These are phyloP conservation scores for Daktulosphaira vitifoliae DNA, from an alignment of 1,140 invertebrate species.

Conservation along the genomic window DNA sequence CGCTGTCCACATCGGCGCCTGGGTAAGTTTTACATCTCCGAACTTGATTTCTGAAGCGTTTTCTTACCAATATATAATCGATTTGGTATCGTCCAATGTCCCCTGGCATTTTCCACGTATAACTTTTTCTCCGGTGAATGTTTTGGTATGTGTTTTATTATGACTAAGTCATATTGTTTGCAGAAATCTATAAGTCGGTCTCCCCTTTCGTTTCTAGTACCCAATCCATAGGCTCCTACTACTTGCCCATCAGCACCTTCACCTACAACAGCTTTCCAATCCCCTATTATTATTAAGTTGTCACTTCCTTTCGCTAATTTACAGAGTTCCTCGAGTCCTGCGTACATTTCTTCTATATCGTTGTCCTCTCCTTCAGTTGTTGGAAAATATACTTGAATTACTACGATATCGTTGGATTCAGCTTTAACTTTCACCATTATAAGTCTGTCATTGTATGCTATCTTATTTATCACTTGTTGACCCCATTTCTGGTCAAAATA, in stretches of 20 bases:
- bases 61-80: not conserved
- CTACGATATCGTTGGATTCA: not conserved
- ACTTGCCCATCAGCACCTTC: conserved; percentile 19
- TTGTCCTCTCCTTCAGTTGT: conserved; percentile 11
- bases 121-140: conserved; percentile 38
- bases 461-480: not conserved
- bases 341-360: conserved; percentile 23
- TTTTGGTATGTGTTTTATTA: conserved; percentile 40
- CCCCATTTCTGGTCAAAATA: too few species aligned
- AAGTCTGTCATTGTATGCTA: not conserved
- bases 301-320: too few species aligned
- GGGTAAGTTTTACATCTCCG: too few species aligned
- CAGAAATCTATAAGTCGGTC: too few species aligned
- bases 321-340: too few species aligned
- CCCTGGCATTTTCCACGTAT: conserved; percentile 41
- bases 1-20: too few species aligned
- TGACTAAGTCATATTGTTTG: conserved; percentile 33
- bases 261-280: conserved; percentile 40
- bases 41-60: too few species aligned
- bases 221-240: conserved; percentile 38
- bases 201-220: too few species aligned
- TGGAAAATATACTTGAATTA: too few species aligned
- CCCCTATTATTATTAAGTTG: conserved; percentile 36
- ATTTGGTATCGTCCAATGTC: not conserved
- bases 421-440: not conserved